phyloP scores from a whole-genome alignment of 2,888 invertebrate genomes.

The Meiosimyza platycephala region DNA sequence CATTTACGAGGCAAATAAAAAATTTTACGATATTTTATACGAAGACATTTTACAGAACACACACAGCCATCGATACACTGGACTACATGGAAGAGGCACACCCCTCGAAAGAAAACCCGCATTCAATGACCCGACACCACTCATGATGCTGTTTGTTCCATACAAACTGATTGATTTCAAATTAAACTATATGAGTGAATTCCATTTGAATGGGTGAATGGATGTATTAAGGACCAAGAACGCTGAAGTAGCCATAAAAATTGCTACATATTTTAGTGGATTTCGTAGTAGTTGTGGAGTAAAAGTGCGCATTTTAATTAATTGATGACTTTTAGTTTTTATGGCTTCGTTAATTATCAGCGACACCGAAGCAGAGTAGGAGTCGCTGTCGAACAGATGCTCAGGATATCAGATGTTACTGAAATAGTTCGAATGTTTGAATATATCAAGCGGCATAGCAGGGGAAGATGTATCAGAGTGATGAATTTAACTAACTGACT shows the following conservation, averaged over 20 bases:
- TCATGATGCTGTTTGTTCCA: neutral
- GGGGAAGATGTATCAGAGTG: no score
- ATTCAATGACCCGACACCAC: slow-evolving; percentile 8
- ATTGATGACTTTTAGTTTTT: slow-evolving; percentile 59
- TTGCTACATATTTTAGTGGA: neutral
- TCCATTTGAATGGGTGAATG: neutral
- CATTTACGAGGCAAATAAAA: slow-evolving; percentile 62
- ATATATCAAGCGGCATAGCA: no score
- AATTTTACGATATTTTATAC: slow-evolving; percentile 58
- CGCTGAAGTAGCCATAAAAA: slow-evolving; percentile 4
- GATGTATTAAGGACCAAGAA: neutral
- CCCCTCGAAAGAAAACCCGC: slow-evolving; percentile 6
- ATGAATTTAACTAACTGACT: no score
- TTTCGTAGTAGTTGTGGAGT: neutral
- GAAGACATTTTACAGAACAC: slow-evolving; percentile 51
- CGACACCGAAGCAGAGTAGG: neutral
- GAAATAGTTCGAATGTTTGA: no score
- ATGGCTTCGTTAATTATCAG: slow-evolving; percentile 61
- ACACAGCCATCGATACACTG: neutral
- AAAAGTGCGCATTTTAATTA: slow-evolving; percentile 58
- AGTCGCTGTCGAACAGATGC: neutral
- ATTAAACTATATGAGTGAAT: slow-evolving; percentile 5
- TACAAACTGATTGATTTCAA: slow-evolving; percentile 25
- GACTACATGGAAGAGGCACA: neutral
- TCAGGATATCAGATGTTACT: slow-evolving; percentile 9